phyloP scores from a whole-genome alignment of 2,888 invertebrate genomes.

The Cerceris ruficornis region DNA sequence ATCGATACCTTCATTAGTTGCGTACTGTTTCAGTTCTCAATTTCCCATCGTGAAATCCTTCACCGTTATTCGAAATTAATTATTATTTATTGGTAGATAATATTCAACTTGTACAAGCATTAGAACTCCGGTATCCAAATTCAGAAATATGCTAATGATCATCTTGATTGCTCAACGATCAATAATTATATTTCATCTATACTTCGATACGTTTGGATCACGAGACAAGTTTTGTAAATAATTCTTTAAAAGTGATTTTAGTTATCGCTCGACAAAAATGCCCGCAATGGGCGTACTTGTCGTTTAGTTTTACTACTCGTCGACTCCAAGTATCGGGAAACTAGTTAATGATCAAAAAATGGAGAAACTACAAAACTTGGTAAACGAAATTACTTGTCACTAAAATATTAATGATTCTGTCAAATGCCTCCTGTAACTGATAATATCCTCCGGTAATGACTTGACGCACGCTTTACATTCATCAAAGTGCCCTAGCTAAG shows the following conservation, averaged over 20 bases:
- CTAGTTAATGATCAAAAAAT: conserved; percentile 37
- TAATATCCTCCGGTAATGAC: conserved; percentile 19
- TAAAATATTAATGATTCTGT: conserved; percentile 53
- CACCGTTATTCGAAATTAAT: too few species aligned
- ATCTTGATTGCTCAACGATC: neutral
- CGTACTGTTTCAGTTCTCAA: neutral
- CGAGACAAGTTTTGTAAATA: conserved; percentile 34
- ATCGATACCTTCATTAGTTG: neutral
- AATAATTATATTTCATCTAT: neutral
- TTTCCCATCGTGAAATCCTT: neutral
- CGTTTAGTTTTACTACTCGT: conserved; percentile 11
- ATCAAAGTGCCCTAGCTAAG: conserved; percentile 8
- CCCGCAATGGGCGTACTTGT: conserved; percentile 41
- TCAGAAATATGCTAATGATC: neutral
- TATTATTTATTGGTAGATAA: neutral
- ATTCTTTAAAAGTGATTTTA: conserved; percentile 29
- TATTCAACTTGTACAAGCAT: too few species aligned
- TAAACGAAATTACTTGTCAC: conserved; percentile 41
- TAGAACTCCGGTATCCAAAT: neutral
- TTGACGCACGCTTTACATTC: conserved; percentile 21
- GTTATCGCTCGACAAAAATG: conserved; percentile 43
- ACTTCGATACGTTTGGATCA: neutral
- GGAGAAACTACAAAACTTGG: conserved; percentile 28
- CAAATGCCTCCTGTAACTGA: conserved; percentile 38
- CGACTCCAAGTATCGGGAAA: conserved; percentile 37